phyloP scores from a whole-genome alignment of 2,113 vertebrate genomes.

The Limanda limanda region DNA sequence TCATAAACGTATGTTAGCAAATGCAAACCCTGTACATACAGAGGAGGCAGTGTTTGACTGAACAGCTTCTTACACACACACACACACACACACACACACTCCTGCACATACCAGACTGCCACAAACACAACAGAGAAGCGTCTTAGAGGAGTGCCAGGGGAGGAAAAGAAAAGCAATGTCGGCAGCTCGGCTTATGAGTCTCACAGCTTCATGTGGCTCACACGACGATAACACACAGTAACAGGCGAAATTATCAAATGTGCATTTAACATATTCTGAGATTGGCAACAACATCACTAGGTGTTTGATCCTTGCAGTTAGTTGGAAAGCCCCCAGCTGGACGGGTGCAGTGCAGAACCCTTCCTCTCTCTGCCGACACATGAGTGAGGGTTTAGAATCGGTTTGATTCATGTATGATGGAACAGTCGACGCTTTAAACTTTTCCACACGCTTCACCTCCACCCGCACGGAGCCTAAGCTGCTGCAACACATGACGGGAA shows the following conservation, averaged over 20 bases:
- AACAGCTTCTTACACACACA: slow-evolving; percentile 1
- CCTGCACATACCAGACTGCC: not conserved
- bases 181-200: not conserved
- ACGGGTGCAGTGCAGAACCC: too few relatives aligned
- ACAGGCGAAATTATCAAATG: too few relatives aligned
- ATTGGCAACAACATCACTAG: too few relatives aligned
- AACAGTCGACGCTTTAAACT: too few relatives aligned
- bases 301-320: too few relatives aligned
- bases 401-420: too few relatives aligned
- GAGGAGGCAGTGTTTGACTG: slow-evolving; percentile 25
- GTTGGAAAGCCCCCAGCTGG: too few relatives aligned
- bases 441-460: too few relatives aligned
- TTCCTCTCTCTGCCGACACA: too few relatives aligned
- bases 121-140: slow-evolving; percentile 20
- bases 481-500: slow-evolving; percentile 5
- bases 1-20: not conserved
- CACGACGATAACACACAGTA: slow-evolving; percentile 14
- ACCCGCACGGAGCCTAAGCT: too few relatives aligned
- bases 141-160: slow-evolving; percentile 13
- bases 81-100: not conserved
- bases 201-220: slow-evolving; percentile 12
- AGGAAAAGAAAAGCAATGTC: slow-evolving; percentile 7
- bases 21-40: slow-evolving; percentile 16
- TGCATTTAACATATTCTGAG: too few relatives aligned
- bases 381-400: too few relatives aligned